Evolutionary conservation across 2,797 vertebrate species (phyloP), one percentile per base, ranked within the genome.

Genomic region (Schizopygopsis pylzovi): DNA sequence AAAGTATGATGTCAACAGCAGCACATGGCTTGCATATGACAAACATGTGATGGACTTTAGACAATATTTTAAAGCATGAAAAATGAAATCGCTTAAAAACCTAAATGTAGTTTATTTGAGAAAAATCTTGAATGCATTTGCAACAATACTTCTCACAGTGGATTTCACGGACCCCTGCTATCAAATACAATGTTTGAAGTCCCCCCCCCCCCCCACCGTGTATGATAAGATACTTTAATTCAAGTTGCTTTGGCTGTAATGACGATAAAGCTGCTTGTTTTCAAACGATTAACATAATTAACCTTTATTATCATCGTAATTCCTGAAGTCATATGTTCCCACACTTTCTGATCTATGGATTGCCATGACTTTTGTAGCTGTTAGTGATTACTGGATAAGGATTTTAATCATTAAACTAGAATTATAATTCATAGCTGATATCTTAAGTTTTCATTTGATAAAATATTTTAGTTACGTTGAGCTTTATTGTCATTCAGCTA

Each of bases 251-350:
- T 45, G 39, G 56, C 54, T 63, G 39, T 63, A 79, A 79, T 79
- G 22, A 79, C 7, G n/a, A 63, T 39, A 79, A 79, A 79, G n/a
- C 77, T 45, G 56, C 56, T 79, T 45, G n/a, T 28, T 63, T 79
- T 79, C 56, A 63, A 79, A 61, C 2, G 13, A 79, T 79, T 79
- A 79, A 63, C 9, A n/a, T 28, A 45, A 79, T 79, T 79, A 79
- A 79, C 77, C 56, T 63, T 63, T 56, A 61, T 79, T 45, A 18
- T 45, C 18, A 63, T 18, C 0, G 0, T 45, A 7, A 28, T 45
- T 79, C 59, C 11, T 1, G 1, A 59, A 59, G 52, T 37, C 8
- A n/a, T 6, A 28, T 45, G 77, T 79, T 79, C 39, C 39, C 77
- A 79, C n/a, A 45, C 39, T 28, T 79, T 63, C 16, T 18, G n/a